Evolutionary conservation across 2,797 vertebrate species (phyloP).

Genomic region (Apogon hyalosoma): DNA sequence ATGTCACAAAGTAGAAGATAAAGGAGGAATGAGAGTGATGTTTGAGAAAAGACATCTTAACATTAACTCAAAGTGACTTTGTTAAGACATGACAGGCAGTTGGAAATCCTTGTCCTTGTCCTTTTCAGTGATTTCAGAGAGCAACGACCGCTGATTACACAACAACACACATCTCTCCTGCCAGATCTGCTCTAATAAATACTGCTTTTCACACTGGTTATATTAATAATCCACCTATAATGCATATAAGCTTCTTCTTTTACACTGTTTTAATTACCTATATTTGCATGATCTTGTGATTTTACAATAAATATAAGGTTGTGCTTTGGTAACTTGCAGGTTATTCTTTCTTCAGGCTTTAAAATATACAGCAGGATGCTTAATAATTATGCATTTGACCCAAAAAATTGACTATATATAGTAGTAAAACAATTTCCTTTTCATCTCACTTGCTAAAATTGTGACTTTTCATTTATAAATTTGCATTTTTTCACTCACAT

Average conservation of each 20-base stretch:
- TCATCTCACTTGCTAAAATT: constrained; percentile 13
- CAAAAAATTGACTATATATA: not conserved
- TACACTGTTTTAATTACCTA: not conserved
- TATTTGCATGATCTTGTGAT: not conserved
- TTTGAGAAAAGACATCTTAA: constrained; percentile 38
- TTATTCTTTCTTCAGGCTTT: not conserved
- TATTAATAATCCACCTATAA: constrained; percentile 27
- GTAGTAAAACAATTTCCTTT: constrained; percentile 9
- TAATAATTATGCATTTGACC: not conserved
- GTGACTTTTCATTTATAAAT: constrained; percentile 8
- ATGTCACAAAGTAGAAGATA: constrained; percentile 42
- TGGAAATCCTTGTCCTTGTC: constrained; percentile 32
- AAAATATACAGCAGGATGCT: not conserved
- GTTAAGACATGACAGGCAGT: constrained; percentile 25
- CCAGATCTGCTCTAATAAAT: constrained; percentile 20
- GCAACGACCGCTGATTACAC: not conserved
- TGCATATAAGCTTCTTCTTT: constrained; percentile 6
- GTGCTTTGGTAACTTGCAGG: too few species aligned
- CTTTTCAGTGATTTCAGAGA: constrained; percentile 29
- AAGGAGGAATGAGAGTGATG: constrained; percentile 35
- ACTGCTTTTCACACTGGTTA: constrained; percentile 6
- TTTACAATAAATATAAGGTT: not conserved
- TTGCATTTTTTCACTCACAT: not conserved
- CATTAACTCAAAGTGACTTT: constrained; percentile 51
- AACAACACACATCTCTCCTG: constrained; percentile 11